Evolutionary conservation across 1,140 invertebrate species (phyloP), one percentile per base, ranked within the genome.

Genomic region (Bombus cullumanus): DNA sequence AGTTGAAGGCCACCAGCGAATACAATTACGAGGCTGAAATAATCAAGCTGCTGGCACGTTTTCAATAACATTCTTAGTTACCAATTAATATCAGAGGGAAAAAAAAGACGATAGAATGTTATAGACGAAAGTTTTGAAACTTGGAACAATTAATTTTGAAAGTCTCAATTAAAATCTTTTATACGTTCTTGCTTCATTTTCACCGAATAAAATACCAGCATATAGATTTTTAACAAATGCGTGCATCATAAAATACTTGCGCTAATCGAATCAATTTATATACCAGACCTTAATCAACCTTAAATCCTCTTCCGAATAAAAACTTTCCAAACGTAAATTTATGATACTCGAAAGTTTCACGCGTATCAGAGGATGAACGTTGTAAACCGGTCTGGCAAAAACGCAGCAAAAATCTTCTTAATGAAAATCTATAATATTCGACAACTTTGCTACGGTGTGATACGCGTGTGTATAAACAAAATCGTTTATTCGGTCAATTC

Each of bases 351-450:
- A 73, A 43, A 43, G 71, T 72, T 72, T 43, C 15, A 10, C n/a
- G 39, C 71, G 71, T 22, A 15, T 13, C n/a, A 15, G 28, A 41
- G 39, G 12, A n/a, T 41, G 69, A 28, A n/a, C 37, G 39, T 25
- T 41, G 69, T 5, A 72, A 18, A n/a, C 28, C 12, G 39, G 6
- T 18, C 0, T 43, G 71, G 31, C 31, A 37, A 57, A 74, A 75
- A n/a, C 9, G 9, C 69, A 31, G 22, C 15, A 41, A 62, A 73
- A 81, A 81, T 74, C 69, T 73, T 77, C 47, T 57, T 69, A 71
- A 83, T 78, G 41, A 83, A 78, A 83, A 78, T 71, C 74, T 57
- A 83, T 83, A 83, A 82, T 64, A 75, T 76, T 62, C 13, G 72
- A 66, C 39, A 41, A 43, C 3, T 18, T 41, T 12, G 37, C 25